These are phyloP conservation scores for Leguminivora glycinivorella DNA, from an alignment of 1,140 invertebrate species.

Conservation along the genomic window DNA sequence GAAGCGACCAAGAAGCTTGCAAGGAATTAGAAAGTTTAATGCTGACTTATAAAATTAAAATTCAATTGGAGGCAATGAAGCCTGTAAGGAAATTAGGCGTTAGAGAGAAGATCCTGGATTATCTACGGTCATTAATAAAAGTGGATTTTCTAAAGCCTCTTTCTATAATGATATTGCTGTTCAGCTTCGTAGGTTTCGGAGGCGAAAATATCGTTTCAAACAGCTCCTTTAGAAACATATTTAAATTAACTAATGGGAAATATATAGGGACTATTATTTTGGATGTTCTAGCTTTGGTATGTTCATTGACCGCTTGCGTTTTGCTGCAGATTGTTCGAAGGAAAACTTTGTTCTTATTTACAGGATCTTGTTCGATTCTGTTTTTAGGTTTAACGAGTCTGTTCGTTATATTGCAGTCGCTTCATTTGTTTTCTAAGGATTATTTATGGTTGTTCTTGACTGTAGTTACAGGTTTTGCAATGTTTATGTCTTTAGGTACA, in stretches of 20 bases:
- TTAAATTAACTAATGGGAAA: constrained; percentile 34
- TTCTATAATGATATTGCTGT: constrained; percentile 36
- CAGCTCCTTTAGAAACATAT: constrained; percentile 31
- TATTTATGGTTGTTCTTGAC: constrained; percentile 34
- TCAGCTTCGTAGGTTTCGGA: constrained; percentile 35
- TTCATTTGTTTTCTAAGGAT: constrained; percentile 34
- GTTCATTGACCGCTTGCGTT: constrained; percentile 36
- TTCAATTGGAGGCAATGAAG: constrained; percentile 32
- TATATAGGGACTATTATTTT: constrained; percentile 39
- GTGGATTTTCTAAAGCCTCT: constrained; percentile 37
- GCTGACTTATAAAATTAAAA: constrained; percentile 30
- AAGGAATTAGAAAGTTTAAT: constrained; percentile 33
- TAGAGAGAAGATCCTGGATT: constrained; percentile 27
- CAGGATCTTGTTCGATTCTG: constrained; percentile 33
- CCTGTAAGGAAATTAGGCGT: constrained; percentile 31
- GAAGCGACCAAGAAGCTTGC: constrained; percentile 12
- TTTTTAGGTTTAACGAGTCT: constrained; percentile 32
- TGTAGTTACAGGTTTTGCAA: constrained; percentile 35
- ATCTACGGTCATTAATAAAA: constrained; percentile 34
- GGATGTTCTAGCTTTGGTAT: constrained; percentile 35
- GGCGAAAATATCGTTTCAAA: constrained; percentile 32
- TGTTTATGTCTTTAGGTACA: constrained; percentile 40
- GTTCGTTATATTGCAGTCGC: constrained; percentile 31
- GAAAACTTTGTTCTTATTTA: constrained; percentile 36
- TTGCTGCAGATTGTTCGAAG: constrained; percentile 34